phyloP scores from a whole-genome alignment of 2,888 invertebrate genomes.

The Hirtodrosophila cameraria region DNA sequence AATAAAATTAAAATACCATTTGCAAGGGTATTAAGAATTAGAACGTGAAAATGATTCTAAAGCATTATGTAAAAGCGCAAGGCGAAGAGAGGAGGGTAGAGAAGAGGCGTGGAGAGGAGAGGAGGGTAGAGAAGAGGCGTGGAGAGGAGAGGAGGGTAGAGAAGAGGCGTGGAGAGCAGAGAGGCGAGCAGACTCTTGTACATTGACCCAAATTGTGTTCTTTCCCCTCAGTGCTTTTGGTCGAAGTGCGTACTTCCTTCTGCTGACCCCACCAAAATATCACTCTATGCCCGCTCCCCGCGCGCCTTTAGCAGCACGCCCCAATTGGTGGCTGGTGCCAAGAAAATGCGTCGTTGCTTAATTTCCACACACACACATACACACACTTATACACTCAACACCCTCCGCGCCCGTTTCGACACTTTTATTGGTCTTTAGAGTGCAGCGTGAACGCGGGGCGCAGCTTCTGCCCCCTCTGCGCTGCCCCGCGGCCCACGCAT shows the following conservation, averaged over 20 bases:
- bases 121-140: too few relatives aligned
- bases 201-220: conserved; percentile 51
- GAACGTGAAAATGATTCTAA: conserved; percentile 11
- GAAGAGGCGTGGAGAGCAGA: neutral
- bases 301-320: conserved; percentile 48
- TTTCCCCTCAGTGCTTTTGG: conserved; percentile 13
- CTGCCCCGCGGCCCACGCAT: conserved; percentile 34
- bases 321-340: conserved; percentile 74
- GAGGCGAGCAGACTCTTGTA: conserved; percentile 35
- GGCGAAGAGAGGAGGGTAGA: too few relatives aligned
- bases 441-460: conserved; percentile 49
- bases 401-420: conserved; percentile 13
- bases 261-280: conserved; percentile 44
- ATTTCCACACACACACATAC: conserved; percentile 52
- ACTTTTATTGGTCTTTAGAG: conserved; percentile 46
- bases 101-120: too few relatives aligned
- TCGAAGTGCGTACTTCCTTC: conserved; percentile 44
- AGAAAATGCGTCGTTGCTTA: conserved; percentile 77
- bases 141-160: too few relatives aligned
- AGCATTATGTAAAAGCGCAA: neutral
- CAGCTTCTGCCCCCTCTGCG: conserved; percentile 10
- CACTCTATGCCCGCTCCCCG: conserved; percentile 2
- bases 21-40: too few relatives aligned
- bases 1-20: too few relatives aligned
- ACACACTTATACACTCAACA: neutral